These are phyloP conservation scores for Oncorhynchus tshawytscha DNA, from an alignment of 2,113 vertebrate species.

Conservation along the genomic window DNA sequence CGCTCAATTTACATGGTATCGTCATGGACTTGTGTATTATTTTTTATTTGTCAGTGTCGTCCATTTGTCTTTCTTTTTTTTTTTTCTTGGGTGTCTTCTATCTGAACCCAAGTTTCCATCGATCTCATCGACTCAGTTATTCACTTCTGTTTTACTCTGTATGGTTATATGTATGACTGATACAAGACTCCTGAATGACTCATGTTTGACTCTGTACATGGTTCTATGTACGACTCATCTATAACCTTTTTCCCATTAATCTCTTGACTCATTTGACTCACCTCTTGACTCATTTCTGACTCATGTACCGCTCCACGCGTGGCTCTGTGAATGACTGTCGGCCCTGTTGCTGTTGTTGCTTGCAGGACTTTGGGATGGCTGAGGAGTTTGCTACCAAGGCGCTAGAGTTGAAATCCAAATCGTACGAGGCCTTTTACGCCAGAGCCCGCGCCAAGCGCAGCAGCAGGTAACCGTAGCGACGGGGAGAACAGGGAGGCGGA, in stretches of 20 bases:
- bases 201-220: not conserved
- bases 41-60: not conserved
- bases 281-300: not conserved
- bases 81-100: not conserved
- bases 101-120: not conserved
- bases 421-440: slow-evolving; percentile 94
- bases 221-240: not conserved
- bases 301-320: not conserved
- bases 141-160: not conserved
- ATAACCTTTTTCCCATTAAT: not conserved
- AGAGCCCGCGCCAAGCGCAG: slow-evolving; percentile 74
- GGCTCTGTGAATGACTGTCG: slow-evolving; percentile 48
- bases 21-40: not conserved
- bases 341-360: slow-evolving; percentile 32
- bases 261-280: not conserved
- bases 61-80: not conserved
- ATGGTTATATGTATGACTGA: not conserved
- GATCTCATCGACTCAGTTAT: not conserved
- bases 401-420: slow-evolving; percentile 95
- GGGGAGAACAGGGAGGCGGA: slow-evolving; percentile 12
- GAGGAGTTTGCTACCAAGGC: slow-evolving; percentile 98
- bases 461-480: slow-evolving; percentile 63
- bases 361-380: slow-evolving; percentile 80
- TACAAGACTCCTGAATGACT: not conserved
- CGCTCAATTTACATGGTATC: not conserved